These are phyloP conservation scores for Lithophane ornitopus DNA, from an alignment of 2,888 invertebrate species.

Conservation along the genomic window DNA sequence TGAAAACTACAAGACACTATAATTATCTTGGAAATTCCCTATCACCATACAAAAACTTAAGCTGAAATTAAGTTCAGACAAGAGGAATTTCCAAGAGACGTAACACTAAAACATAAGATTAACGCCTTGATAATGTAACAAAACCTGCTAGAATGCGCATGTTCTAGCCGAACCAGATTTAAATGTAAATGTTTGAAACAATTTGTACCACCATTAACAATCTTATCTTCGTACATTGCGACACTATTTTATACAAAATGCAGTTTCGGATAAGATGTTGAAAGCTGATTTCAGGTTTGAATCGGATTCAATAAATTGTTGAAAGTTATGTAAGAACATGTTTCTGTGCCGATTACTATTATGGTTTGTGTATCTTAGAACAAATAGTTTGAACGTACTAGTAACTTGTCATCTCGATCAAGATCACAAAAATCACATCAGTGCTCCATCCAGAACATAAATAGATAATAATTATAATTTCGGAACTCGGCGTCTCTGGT, in stretches of 20 bases:
- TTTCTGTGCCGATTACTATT: conserved; percentile 22
- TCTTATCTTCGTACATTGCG: conserved; percentile 65
- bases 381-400: conserved; percentile 20
- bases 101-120: conserved; percentile 45
- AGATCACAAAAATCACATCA: not conserved
- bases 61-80: conserved; percentile 10
- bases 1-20: not conserved
- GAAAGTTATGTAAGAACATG: conserved; percentile 43
- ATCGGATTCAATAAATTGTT: conserved; percentile 52
- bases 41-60: not conserved
- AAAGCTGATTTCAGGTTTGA: conserved; percentile 49
- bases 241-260: conserved; percentile 63
- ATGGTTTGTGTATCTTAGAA: conserved; percentile 1
- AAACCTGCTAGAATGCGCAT: conserved; percentile 63
- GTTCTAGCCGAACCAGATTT: conserved; percentile 62
- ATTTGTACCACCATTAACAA: conserved; percentile 66
- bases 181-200: conserved; percentile 70
- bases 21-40: not conserved
- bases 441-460: not conserved
- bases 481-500: too few relatives aligned
- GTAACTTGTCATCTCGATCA: not conserved
- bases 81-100: conserved; percentile 23
- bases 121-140: conserved; percentile 48
- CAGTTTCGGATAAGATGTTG: conserved; percentile 53
- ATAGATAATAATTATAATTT: too few relatives aligned